A percentile compares a stretch with the other conserved stretches of the same genome.
These are phyloP conservation scores for Typhlichthys subterraneus DNA, from an alignment of 2,797 vertebrate genomes.

Conservation along the genomic window DNA sequence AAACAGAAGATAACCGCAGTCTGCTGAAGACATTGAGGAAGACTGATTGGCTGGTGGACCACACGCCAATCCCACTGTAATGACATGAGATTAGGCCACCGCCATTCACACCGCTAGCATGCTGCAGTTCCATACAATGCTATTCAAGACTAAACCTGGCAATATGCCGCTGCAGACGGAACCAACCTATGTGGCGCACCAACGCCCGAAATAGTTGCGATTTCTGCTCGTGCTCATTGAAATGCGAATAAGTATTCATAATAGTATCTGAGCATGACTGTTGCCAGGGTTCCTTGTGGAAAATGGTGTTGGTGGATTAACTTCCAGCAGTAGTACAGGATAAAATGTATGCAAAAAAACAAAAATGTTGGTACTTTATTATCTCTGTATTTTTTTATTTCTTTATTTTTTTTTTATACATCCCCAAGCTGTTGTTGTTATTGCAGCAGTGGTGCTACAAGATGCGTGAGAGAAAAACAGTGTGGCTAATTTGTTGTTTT, in stretches of 20 bases:
- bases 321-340: conserved; percentile 50
- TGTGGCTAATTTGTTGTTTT: conserved; percentile 25
- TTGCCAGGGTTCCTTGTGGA: conserved; percentile 60
- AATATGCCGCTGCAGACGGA: conserved; percentile 10
- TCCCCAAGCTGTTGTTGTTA: conserved; percentile 64
- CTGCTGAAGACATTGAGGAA: conserved; percentile 12
- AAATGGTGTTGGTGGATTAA: conserved; percentile 64
- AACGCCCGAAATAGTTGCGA: conserved; percentile 62
- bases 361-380: conserved; percentile 42
- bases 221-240: conserved; percentile 60
- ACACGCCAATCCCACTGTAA: conserved; percentile 46
- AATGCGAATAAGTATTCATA: conserved; percentile 72
- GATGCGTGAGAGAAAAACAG: conserved; percentile 33
- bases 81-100: conserved; percentile 58
- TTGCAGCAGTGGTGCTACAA: conserved; percentile 39
- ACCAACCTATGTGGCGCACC: conserved; percentile 49
- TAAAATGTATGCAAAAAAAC: conserved; percentile 62
- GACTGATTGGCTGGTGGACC: conserved; percentile 26
- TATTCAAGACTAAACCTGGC: conserved; percentile 46
- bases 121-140: neutral
- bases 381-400: conserved; percentile 15
- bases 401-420: conserved; percentile 21
- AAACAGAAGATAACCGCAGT: conserved; percentile 42
- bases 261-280: conserved; percentile 61
- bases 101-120: conserved; percentile 29